phyloP scores from a whole-genome alignment of 2,113 vertebrate species.

The Chauna torquata region DNA sequence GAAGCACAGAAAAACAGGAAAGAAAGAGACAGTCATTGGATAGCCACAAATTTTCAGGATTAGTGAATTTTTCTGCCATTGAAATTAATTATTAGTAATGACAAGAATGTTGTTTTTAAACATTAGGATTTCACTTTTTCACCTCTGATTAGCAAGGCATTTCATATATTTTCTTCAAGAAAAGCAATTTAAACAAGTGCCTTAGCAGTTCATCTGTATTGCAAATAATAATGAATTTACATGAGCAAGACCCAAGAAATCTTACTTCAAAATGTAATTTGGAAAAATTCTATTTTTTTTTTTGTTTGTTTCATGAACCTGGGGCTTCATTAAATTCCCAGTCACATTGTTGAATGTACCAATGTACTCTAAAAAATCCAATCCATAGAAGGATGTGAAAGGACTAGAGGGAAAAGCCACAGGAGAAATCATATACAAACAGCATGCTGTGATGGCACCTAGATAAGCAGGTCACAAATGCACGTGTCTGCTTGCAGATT shows the following conservation, averaged over 20 bases:
- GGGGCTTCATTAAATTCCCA: neutral
- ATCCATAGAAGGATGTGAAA: neutral
- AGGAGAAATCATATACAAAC: neutral
- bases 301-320: neutral
- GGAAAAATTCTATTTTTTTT: neutral
- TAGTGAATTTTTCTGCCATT: neutral
- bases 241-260: neutral
- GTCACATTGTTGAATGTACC: neutral
- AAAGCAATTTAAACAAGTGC: neutral
- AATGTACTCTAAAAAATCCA: neutral
- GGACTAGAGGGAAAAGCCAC: neutral
- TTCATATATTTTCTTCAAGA: neutral
- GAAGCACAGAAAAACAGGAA: constrained; percentile 25
- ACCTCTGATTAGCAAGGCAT: neutral
- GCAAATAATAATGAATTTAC: neutral
- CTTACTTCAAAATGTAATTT: neutral
- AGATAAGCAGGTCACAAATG: neutral
- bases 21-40: neutral
- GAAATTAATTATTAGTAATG: neutral
- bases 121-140: neutral
- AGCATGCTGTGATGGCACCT: neutral
- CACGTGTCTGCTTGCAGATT: neutral
- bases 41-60: neutral
- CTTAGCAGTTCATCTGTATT: neutral
- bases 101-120: neutral